A percentile compares a stretch with the other conserved stretches of the same genome.
Conservation (phyloP, 2,888 invertebrate genomes). For the Dastarcus helophoroides region DNA sequence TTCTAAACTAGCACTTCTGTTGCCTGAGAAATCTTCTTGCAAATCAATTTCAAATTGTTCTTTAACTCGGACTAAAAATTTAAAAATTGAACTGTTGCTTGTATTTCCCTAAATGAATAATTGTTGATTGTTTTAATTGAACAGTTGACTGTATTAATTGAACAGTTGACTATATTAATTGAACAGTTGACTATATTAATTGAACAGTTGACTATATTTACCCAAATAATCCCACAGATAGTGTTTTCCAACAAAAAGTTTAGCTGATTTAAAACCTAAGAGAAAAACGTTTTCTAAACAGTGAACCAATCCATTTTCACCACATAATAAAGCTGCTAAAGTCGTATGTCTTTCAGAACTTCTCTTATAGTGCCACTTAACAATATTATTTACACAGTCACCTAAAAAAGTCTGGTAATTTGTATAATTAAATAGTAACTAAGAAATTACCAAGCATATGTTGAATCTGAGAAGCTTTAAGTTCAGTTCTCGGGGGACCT, state of each 20-base stretch:
- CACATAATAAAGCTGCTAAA: slow-evolving; percentile 85
- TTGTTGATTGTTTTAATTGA: too few relatives aligned
- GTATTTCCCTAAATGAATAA: too few relatives aligned
- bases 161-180: too few relatives aligned
- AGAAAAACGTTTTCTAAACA: slow-evolving; percentile 91
- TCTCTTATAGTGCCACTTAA: slow-evolving; percentile 91
- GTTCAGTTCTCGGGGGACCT: slow-evolving; percentile 40
- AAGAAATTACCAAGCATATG: slow-evolving; percentile 51
- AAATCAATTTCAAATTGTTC: slow-evolving; percentile 69
- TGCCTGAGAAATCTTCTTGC: slow-evolving; percentile 45
- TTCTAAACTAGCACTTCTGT: slow-evolving; percentile 33
- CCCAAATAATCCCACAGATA: slow-evolving; percentile 98
- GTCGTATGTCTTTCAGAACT: slow-evolving; percentile 72
- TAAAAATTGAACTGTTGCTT: slow-evolving; percentile 3
- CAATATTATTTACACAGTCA: slow-evolving; percentile 92
- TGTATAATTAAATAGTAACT: slow-evolving; percentile 4
- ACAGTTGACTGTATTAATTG: too few relatives aligned
- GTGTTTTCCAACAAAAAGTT: slow-evolving; percentile 86
- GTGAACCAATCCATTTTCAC: slow-evolving; percentile 87
- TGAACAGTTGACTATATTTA: too few relatives aligned
- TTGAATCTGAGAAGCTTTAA: slow-evolving; percentile 58
- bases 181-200: too few relatives aligned
- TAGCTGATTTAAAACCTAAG: slow-evolving; percentile 87
- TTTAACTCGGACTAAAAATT: slow-evolving; percentile 56
- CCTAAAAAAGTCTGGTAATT: slow-evolving; percentile 39